Conservation (phyloP, 2,797 vertebrate species). For the Anableps anableps region DNA sequence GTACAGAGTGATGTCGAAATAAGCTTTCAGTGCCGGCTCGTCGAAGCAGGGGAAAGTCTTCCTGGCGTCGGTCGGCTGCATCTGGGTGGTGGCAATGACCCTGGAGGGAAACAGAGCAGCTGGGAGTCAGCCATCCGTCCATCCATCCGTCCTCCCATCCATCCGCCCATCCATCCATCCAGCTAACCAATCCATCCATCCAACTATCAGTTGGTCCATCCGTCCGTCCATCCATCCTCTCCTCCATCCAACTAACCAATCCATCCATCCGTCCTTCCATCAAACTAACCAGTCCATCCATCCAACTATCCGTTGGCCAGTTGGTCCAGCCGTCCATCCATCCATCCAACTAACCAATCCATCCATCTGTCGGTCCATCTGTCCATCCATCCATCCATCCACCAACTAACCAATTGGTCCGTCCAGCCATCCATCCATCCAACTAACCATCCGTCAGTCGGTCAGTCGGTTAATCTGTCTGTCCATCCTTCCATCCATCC, state of each 20-base stretch:
- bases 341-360: not conserved
- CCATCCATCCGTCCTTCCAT: not conserved
- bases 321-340: not conserved
- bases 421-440: no score
- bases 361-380: no score
- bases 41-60: conserved; percentile 96
- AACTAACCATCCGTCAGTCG: no score
- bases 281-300: not conserved
- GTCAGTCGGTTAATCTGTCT: no score
- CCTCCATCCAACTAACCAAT: not conserved
- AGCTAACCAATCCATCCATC: not conserved
- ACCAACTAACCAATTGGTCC: no score
- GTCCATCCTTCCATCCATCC: no score
- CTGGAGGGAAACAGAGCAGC: conserved; percentile 64
- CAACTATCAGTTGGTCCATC: not conserved
- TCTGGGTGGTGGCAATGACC: conserved; percentile 92
- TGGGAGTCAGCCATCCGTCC: not conserved
- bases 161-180: not conserved
- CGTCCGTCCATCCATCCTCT: no score
- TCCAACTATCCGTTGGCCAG: no score
- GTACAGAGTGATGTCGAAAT: conserved; percentile 85
- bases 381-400: no score
- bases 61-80: conserved; percentile 89
- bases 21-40: conserved; percentile 92
- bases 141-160: not conserved